Conservation (phyloP, 2,888 invertebrate genomes). For the Ceraclea dissimilis region DNA sequence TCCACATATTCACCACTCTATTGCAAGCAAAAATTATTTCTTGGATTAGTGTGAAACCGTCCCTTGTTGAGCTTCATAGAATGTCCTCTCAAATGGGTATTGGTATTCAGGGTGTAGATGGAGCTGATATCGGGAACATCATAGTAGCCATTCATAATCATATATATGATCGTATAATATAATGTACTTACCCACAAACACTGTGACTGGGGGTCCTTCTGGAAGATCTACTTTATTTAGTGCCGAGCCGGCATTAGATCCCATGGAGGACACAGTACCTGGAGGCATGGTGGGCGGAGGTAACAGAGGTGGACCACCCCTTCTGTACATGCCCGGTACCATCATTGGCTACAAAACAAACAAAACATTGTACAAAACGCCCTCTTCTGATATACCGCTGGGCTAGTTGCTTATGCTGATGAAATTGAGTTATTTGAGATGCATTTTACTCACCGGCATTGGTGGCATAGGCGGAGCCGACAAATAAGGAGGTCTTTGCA, state of each 20-base stretch:
- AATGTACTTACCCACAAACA: slow-evolving; percentile 75
- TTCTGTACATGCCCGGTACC: slow-evolving; percentile 38
- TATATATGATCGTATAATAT: too few species aligned
- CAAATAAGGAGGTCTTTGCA: slow-evolving; percentile 57
- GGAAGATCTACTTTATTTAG: slow-evolving; percentile 28
- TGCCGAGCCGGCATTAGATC: slow-evolving; percentile 25
- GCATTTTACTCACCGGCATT: slow-evolving; percentile 40
- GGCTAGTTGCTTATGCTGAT: too few species aligned
- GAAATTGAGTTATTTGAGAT: not conserved
- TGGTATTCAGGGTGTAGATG: too few species aligned
- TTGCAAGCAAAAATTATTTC: too few species aligned
- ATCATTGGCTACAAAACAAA: slow-evolving; percentile 4
- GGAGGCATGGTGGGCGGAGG: slow-evolving; percentile 20
- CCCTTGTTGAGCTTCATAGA: too few species aligned
- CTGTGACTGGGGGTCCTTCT: slow-evolving; percentile 88
- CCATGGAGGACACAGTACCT: not conserved
- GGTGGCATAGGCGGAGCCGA: slow-evolving; percentile 54
- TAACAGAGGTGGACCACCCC: slow-evolving; percentile 33
- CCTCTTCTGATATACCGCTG: too few species aligned
- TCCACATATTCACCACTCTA: too few species aligned
- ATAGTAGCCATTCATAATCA: too few species aligned
- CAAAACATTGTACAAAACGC: slow-evolving; percentile 3
- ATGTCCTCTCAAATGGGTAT: too few species aligned
- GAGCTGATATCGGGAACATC: too few species aligned
- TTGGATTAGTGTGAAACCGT: too few species aligned